Percentiles rank a stretch among this genome's conserved stretches.
Evolutionary conservation across 2,113 vertebrate species (phyloP).

Genomic region (Macroglossus sobrinus): DNA sequence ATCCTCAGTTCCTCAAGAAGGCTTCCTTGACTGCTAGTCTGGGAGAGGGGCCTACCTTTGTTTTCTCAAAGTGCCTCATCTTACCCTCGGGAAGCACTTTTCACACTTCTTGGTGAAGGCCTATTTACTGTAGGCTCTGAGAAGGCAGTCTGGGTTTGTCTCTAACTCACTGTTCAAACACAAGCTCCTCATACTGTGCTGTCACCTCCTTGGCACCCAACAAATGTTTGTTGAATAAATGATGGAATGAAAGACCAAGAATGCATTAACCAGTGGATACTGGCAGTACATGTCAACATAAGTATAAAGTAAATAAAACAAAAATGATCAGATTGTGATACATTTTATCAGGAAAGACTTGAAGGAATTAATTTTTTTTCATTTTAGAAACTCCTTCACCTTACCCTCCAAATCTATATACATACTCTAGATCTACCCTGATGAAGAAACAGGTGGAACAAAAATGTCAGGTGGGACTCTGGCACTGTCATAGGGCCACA

Average conservation of each 20-base stretch:
- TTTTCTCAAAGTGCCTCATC: neutral
- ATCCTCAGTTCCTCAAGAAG: neutral
- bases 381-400: neutral
- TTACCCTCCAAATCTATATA: neutral
- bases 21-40: neutral
- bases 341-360: neutral
- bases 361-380: neutral
- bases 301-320: neutral
- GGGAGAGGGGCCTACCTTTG: neutral
- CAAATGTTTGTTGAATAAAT: neutral
- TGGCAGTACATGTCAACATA: neutral
- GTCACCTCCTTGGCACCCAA: neutral
- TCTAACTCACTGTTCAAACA: neutral
- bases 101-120: neutral
- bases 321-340: neutral
- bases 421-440: neutral
- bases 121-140: neutral
- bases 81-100: neutral
- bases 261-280: neutral
- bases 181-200: neutral
- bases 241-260: neutral
- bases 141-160: neutral
- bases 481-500: neutral
- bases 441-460: neutral
- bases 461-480: neutral